Percentiles rank a stretch among this genome's conserved stretches.
Evolutionary conservation across 1,140 invertebrate genomes (phyloP).

Genomic region (Rhopalosiphum maidis): DNA sequence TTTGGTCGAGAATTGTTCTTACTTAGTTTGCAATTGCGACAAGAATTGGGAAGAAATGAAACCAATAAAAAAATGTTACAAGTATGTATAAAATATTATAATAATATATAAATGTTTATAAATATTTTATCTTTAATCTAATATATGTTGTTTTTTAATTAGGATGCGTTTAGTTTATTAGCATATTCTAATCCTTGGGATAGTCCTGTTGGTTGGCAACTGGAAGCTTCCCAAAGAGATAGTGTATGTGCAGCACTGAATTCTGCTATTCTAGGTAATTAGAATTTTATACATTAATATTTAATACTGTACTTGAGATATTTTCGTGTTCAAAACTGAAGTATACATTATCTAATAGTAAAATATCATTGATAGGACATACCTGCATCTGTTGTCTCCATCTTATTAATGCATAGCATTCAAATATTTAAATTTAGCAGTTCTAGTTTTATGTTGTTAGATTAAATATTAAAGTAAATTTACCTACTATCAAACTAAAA

Average conservation of each 20-base stretch:
- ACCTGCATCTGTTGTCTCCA: no score
- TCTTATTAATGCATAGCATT: no score
- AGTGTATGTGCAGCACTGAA: slow-evolving; percentile 93
- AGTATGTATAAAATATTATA: slow-evolving; percentile 65
- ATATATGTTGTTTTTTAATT: slow-evolving; percentile 61
- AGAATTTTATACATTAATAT: not conserved
- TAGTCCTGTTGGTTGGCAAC: slow-evolving; percentile 93
- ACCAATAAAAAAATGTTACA: slow-evolving; percentile 92
- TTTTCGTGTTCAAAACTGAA: not conserved
- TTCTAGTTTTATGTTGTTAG: no score
- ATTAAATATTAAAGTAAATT: no score
- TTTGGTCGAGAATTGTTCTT: slow-evolving; percentile 93
- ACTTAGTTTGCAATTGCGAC: slow-evolving; percentile 84
- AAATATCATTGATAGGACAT: not conserved
- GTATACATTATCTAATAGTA: not conserved
- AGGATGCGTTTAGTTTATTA: slow-evolving; percentile 97
- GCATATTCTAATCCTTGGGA: slow-evolving; percentile 98
- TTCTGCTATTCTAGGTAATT: slow-evolving; percentile 91
- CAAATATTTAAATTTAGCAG: no score
- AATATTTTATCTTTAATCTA: not conserved
- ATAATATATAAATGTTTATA: not conserved
- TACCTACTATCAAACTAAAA: no score
- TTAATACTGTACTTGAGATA: not conserved
- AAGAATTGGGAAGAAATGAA: slow-evolving; percentile 84
- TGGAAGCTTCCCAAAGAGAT: slow-evolving; percentile 91